Conservation (phyloP, 1,140 invertebrate species). For the Anastrepha obliqua region DNA sequence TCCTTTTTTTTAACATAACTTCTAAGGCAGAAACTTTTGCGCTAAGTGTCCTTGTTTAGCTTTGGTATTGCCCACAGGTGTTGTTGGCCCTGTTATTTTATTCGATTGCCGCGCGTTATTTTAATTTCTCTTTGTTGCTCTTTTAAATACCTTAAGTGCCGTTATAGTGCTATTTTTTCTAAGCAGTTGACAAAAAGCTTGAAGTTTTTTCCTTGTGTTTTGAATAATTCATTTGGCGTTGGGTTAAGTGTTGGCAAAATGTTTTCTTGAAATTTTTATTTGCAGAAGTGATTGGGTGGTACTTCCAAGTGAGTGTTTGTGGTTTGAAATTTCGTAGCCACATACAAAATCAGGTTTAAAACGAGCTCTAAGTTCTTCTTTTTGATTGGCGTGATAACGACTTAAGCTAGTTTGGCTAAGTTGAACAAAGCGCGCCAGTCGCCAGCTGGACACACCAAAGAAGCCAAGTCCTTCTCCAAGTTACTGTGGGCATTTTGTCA, state of each 20-base stretch:
- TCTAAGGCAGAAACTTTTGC: slow-evolving; percentile 4
- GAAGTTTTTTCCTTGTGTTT: slow-evolving; percentile 7
- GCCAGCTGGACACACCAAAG: too few species aligned
- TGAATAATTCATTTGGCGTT: slow-evolving; percentile 13
- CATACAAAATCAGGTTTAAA: too few species aligned
- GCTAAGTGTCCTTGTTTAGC: slow-evolving; percentile 45
- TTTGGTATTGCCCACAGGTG: slow-evolving; percentile 56
- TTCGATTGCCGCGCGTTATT: slow-evolving; percentile 1
- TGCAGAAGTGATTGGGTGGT: not conserved
- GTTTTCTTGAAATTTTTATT: not conserved
- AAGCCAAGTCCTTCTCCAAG: too few species aligned
- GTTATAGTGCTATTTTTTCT: not conserved
- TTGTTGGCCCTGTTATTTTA: slow-evolving; percentile 40
- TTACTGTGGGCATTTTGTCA: too few species aligned
- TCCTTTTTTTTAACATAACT: not conserved
- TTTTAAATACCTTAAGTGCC: slow-evolving; percentile 45
- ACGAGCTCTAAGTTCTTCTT: too few species aligned
- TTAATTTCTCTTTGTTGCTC: slow-evolving; percentile 35
- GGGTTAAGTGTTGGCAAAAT: not conserved
- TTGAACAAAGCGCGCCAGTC: too few species aligned
- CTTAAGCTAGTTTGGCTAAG: too few species aligned
- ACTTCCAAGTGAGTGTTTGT: too few species aligned
- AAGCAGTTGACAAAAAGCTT: not conserved
- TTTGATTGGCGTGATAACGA: too few species aligned
- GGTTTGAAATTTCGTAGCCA: too few species aligned